Evolutionary conservation across 1,140 invertebrate species (phyloP), one percentile per base, ranked within the genome.

Genomic region (Trichoplusia ni): DNA sequence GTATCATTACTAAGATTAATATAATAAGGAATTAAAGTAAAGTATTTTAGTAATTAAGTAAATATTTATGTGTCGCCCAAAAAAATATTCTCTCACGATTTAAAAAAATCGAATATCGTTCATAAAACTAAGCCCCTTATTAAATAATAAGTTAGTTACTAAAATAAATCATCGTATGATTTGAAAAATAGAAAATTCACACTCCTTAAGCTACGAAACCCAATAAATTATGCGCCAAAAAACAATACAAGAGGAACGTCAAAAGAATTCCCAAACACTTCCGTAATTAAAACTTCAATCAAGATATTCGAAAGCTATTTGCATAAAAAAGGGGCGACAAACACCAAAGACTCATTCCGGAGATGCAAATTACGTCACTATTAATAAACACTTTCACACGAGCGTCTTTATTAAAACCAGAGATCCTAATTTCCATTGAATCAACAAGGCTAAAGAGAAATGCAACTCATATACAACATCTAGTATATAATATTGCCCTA

Each of bases 381-480:
- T 71, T 71, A 67, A 73, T 73, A 68, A 64, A 37, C 49, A 46
- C 56, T 49, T 29, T 60, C 31, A 69, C 61, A 64, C 0, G 23
- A 67, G 37, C 23, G 31, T 71, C 67, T 73, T 70, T 79, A 77
- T 83, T 79, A 81, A 72, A 77, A 77, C 66, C 69, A 71, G 49
- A 67, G 59, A 44, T 67, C 56, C 69, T 77, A 79, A 83, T 81
- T 83, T 81, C 66, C 73, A 79, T 79, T 78, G 61, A 75, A 75
- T 82, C 75, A 82, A 77, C 76, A 77, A 56, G 44, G 67, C 65
- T 54, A 79, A 79, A 79, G 80, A 81, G 78, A 69, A 77, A 73
- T 79, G 77, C 77, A 77, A 46, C 58, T 67, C 58, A 53, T 67
- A 58, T 54, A 69, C 64, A 67, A 64, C 64, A 66, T 69, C 49